Evolutionary conservation across 2,113 vertebrate genomes (phyloP), one percentile per base, ranked within the genome.

Genomic region (Crocuta crocuta): DNA sequence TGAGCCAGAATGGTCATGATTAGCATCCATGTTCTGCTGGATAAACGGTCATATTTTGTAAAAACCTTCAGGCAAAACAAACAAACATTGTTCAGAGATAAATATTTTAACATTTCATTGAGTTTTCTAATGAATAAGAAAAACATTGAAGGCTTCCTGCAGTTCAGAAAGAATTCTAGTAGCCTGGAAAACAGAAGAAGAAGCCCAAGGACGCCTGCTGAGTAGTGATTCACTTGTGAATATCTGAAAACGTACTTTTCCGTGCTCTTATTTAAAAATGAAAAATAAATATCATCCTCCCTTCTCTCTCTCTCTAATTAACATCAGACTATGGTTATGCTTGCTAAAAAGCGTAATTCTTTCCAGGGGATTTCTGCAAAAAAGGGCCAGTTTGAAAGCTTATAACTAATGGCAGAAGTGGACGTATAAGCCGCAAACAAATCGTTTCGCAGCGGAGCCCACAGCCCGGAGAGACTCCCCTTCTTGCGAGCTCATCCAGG

Each of bases 81-180:
- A 58, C 5, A 7, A 58, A 55, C 17, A 95, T 98, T 94, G 93
- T 95, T 97, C 76, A 98, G 96, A 97, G 97, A 96, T 97, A 97
- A 97, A 97, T 89, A 97, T 97, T 95, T 96, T 94, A 98, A 90
- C 96, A 97, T 97, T 97, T 98, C 94, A 96, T 84, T 96, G 97
- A 95, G 85, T 93, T 95, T 31, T 94, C 89, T 97, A 91, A 92
- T 96, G 96, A 95, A 89, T 93, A 96, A 95, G 95, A 91, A 97
- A 95, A 97, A 92, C 65, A 93, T 55, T 9, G 71, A 89, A 97
- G 94, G 84, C 81, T 82, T 97, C 95, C 97, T 93, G 93, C 91
- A 39, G 91, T 63, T 97, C 89, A 78, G 88, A 79, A 96, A 97
- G 90, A 61, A 74, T 82, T 63, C 74, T 39, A 74, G 53, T 45